phyloP scores from a whole-genome alignment of 2,888 invertebrate genomes.

The Argyresthia goedartella region DNA sequence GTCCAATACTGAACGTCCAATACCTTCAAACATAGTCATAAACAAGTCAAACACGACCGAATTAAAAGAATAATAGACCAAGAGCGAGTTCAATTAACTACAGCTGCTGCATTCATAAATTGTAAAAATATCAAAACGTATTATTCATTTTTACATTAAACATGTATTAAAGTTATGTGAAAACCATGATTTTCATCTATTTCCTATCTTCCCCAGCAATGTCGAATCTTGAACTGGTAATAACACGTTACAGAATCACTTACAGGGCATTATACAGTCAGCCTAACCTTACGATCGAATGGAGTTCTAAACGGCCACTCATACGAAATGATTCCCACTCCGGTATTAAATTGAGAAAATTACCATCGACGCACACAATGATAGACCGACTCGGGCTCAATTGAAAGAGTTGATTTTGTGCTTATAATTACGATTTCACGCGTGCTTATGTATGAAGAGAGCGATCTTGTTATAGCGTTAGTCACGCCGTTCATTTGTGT shows the following conservation, averaged over 20 bases:
- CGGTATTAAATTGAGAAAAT: slow-evolving; percentile 6
- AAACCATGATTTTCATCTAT: no score
- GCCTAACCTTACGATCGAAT: not conserved
- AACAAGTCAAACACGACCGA: no score
- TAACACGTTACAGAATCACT: not conserved
- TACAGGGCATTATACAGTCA: not conserved
- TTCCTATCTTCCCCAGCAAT: no score
- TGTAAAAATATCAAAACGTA: no score
- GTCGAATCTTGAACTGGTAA: no score
- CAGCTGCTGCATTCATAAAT: no score
- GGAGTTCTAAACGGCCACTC: slow-evolving; percentile 3
- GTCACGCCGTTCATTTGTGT: slow-evolving; percentile 48
- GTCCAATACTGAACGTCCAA: no score
- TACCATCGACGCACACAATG: slow-evolving; percentile 5
- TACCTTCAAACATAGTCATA: no score
- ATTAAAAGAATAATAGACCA: no score
- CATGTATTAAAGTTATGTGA: no score
- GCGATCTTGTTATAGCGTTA: slow-evolving; percentile 51
- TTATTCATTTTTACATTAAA: no score
- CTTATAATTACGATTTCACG: slow-evolving; percentile 63
- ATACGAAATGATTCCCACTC: slow-evolving; percentile 2
- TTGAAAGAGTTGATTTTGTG: slow-evolving; percentile 33
- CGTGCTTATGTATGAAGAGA: slow-evolving; percentile 42
- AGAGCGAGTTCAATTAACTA: no score
- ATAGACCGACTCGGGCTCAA: slow-evolving; percentile 19